phyloP scores from a whole-genome alignment of 1,140 invertebrate genomes.

The Trialeurodes vaporariorum region DNA sequence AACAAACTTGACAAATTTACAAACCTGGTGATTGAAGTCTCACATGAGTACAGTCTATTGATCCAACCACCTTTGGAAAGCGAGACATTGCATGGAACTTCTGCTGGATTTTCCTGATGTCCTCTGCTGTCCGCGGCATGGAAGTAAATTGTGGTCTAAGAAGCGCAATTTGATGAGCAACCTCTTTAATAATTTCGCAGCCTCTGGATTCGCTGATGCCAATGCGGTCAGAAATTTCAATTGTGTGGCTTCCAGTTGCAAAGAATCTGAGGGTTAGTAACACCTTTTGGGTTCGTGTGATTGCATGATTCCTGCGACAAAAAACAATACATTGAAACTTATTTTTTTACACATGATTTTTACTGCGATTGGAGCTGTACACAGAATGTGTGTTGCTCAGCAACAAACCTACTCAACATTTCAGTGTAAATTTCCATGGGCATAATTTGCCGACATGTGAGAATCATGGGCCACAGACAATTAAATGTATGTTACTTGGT shows the following conservation, averaged over 20 bases:
- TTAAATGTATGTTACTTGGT: no score
- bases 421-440: no score
- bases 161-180: background rate
- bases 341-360: no score
- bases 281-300: background rate
- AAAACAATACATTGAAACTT: no score
- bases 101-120: background rate
- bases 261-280: conserved; percentile 4
- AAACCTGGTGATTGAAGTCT: conserved; percentile 32
- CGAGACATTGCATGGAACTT: conserved; percentile 11
- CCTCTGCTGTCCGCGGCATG: conserved; percentile 3
- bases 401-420: no score
- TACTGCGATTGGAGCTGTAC: no score
- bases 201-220: conserved; percentile 6
- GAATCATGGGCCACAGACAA: no score
- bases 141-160: background rate
- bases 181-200: conserved; percentile 6
- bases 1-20: background rate
- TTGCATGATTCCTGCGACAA: no score
- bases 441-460: no score
- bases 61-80: conserved; percentile 29
- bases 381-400: no score
- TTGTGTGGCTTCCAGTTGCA: conserved; percentile 4
- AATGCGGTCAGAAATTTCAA: background rate
- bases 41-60: conserved; percentile 36